Evolutionary conservation across 1,140 invertebrate genomes (phyloP).

Genomic region (Ceratitis capitata): DNA sequence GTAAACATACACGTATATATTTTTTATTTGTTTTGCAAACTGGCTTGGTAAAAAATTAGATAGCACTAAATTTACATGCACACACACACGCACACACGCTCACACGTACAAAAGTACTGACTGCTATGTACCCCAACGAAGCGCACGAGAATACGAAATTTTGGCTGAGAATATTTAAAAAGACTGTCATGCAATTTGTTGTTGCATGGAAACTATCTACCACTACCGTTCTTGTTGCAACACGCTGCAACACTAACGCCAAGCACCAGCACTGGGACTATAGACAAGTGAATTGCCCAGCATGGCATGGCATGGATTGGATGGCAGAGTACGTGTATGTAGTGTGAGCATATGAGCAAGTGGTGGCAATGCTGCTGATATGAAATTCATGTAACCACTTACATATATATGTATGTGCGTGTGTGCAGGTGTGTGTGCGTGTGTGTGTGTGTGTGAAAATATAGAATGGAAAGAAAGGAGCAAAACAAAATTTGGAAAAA

Average conservation of each 20-base stretch:
- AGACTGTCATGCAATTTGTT: background rate
- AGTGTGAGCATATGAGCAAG: background rate
- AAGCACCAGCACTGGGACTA: slow-evolving; percentile 13
- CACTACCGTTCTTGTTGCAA: background rate
- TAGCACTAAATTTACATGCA: slow-evolving; percentile 22
- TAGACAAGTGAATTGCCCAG: too few species aligned
- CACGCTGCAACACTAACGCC: background rate
- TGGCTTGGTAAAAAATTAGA: background rate
- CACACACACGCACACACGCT: background rate
- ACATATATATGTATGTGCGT: background rate
- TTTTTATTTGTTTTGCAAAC: background rate
- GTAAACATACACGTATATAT: too few species aligned
- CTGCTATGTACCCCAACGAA: background rate
- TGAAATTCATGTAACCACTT: background rate
- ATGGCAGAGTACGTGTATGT: background rate
- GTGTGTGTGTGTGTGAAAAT: background rate
- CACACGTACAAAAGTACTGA: background rate
- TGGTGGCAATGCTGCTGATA: background rate
- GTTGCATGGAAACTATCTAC: too few species aligned
- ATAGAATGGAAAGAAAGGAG: background rate
- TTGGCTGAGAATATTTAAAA: background rate
- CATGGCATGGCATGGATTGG: too few species aligned
- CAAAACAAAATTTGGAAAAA: background rate
- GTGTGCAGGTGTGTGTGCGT: background rate
- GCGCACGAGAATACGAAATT: background rate